A percentile compares a stretch with the other conserved stretches of the same genome.
Conservation (phyloP, 2,888 invertebrate genomes). For the Pteria penguin region DNA sequence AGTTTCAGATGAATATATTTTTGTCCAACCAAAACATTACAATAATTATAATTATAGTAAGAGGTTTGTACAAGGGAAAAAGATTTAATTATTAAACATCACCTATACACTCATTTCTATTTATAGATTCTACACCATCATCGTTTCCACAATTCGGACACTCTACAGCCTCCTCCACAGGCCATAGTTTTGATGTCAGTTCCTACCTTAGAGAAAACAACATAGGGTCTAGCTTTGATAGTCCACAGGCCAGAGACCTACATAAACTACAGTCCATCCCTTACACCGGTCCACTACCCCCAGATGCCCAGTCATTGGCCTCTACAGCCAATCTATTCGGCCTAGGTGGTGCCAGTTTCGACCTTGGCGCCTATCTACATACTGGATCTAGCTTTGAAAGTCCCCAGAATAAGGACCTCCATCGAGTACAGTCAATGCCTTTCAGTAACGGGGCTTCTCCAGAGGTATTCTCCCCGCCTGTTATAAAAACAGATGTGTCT, state of each 20-base stretch:
- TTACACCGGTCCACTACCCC: constrained; percentile 32
- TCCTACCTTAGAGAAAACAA: constrained; percentile 20
- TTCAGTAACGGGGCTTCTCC: constrained; percentile 38
- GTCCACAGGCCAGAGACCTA: constrained; percentile 4
- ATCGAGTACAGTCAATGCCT: constrained; percentile 38
- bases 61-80: too few relatives aligned
- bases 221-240: constrained; percentile 45
- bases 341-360: constrained; percentile 8
- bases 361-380: constrained; percentile 8
- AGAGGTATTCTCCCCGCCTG: constrained; percentile 25
- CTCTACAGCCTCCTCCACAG: background rate
- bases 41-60: too few relatives aligned
- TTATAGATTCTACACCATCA: background rate
- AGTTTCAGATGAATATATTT: too few relatives aligned
- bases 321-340: constrained; percentile 26
- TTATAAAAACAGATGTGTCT: constrained; percentile 43
- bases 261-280: constrained; percentile 38
- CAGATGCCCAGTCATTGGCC: constrained; percentile 27
- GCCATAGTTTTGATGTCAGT: constrained; percentile 16
- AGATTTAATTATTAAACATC: too few relatives aligned
- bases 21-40: too few relatives aligned
- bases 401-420: constrained; percentile 11
- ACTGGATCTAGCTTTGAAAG: constrained; percentile 46
- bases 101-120: too few relatives aligned
- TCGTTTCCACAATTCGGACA: constrained; percentile 45